Percentiles rank a stretch among this genome's conserved stretches.
Conservation (phyloP, 2,797 vertebrate genomes). For the Emydoidea blandingii region DNA sequence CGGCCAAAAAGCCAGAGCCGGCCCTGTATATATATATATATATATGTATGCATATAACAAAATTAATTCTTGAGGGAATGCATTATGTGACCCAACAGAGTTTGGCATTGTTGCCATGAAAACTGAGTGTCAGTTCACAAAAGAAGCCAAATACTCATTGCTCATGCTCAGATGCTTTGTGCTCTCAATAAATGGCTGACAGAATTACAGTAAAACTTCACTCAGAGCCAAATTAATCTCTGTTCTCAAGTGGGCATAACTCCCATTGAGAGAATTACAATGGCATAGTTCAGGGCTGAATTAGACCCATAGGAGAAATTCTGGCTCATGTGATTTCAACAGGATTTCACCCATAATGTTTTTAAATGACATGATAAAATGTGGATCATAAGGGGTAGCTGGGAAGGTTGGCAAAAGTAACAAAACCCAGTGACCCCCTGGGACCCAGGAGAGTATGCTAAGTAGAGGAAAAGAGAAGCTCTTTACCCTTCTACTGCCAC, state of each 20-base stretch:
- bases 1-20: no score
- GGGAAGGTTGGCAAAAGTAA: neutral
- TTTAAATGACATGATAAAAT: neutral
- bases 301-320: neutral
- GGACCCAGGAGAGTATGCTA: no score
- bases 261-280: neutral
- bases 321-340: neutral
- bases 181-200: neutral
- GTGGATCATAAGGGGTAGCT: neutral
- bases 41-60: accelerated
- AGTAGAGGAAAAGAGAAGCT: neutral
- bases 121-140: neutral
- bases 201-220: neutral
- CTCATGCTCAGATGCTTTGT: neutral
- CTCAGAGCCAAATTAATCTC: neutral
- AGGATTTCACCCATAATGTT: neutral
- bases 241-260: neutral
- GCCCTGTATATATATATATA: accelerated
- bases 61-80: neutral
- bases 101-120: neutral
- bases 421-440: neutral
- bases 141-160: neutral
- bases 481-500: neutral
- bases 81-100: neutral
- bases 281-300: neutral